phyloP scores from a whole-genome alignment of 2,888 invertebrate species.

The Elmis aenea region DNA sequence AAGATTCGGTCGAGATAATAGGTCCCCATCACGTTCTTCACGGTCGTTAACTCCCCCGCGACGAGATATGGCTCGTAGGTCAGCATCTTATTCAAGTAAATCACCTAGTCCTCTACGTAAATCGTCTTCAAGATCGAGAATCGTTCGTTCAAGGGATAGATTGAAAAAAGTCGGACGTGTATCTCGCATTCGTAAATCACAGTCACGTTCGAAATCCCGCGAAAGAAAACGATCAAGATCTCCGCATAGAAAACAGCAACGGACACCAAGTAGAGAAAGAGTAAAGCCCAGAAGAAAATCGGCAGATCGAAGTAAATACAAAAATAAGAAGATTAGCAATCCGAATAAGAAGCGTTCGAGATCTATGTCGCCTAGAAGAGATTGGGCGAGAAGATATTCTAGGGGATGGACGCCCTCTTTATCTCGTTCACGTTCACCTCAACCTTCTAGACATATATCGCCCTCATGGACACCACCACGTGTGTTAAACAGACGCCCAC shows the following conservation, averaged over 20 bases:
- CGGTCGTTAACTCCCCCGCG: conserved; percentile 8
- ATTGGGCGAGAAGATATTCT: conserved; percentile 22
- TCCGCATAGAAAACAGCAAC: conserved; percentile 35
- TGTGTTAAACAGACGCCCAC: conserved; percentile 37
- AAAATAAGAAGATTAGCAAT: conserved; percentile 39
- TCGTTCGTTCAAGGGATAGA: conserved; percentile 30
- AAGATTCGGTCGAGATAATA: conserved; percentile 21
- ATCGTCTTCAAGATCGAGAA: conserved; percentile 38
- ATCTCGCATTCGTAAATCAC: conserved; percentile 19
- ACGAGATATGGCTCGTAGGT: conserved; percentile 4
- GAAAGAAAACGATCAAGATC: conserved; percentile 32
- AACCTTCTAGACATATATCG: conserved; percentile 33
- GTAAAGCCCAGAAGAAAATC: conserved; percentile 42
- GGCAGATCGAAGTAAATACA: conserved; percentile 37
- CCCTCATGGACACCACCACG: conserved; percentile 62
- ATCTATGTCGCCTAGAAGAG: conserved; percentile 37
- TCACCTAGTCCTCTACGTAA: conserved; percentile 35
- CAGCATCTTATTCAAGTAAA: conserved; percentile 8
- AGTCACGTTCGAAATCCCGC: conserved; percentile 18
- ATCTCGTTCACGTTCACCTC: conserved; percentile 55
- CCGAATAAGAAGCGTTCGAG: conserved; percentile 36
- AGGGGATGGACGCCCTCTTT: conserved; percentile 52
- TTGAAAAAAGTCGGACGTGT: conserved; percentile 22
- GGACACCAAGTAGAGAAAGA: conserved; percentile 34
- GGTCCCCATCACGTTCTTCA: conserved; percentile 26